phyloP scores from a whole-genome alignment of 2,113 vertebrate species.

The Carlito syrichta region DNA sequence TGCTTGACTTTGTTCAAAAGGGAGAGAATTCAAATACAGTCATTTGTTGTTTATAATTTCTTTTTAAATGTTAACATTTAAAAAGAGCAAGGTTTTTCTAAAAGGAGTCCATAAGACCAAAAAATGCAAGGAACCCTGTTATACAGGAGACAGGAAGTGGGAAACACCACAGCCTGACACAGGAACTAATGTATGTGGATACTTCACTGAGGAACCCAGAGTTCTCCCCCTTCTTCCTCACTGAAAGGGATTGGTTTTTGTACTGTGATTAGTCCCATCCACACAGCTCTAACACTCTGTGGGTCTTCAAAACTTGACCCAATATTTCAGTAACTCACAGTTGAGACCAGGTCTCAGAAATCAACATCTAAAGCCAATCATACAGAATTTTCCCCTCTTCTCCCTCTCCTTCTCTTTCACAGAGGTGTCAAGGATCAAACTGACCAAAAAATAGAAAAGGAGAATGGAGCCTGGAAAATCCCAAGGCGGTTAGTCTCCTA shows the following conservation, averaged over 20 bases:
- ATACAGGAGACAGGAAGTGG: not conserved
- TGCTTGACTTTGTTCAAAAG: not conserved
- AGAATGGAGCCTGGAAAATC: not conserved
- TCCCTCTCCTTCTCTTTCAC: not conserved
- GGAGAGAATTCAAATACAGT: not conserved
- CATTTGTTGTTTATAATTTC: not conserved
- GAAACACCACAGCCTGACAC: not conserved
- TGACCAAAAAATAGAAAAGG: not conserved
- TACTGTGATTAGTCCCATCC: not conserved
- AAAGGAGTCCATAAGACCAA: not conserved
- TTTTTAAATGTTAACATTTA: not conserved
- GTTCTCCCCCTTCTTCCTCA: not conserved
- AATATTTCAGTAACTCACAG: not conserved
- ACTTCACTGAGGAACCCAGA: not conserved
- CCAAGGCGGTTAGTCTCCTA: not conserved
- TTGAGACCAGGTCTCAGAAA: not conserved
- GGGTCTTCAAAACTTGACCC: not conserved
- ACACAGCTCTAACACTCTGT: not conserved
- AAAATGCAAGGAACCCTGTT: not conserved
- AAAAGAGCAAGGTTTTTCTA: not conserved
- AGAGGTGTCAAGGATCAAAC: not conserved
- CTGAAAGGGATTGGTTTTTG: not conserved
- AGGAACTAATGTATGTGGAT: not conserved
- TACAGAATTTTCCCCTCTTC: not conserved
- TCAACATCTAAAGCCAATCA: not conserved